Evolutionary conservation across 2,113 vertebrate genomes (phyloP).

Genomic region (Chinchilla lanigera): DNA sequence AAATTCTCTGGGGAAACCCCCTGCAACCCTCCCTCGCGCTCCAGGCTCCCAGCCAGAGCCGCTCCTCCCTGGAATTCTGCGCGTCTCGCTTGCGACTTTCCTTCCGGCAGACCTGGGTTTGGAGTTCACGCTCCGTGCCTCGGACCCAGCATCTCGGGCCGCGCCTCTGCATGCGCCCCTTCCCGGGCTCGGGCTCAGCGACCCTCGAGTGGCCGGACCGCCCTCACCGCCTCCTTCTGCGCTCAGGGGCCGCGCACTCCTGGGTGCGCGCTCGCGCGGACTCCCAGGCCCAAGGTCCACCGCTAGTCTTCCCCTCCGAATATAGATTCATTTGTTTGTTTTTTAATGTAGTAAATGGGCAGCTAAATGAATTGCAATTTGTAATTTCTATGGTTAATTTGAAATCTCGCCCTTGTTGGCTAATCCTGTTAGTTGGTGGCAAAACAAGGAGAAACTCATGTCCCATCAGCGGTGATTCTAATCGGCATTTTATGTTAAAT

Average conservation of each 20-base stretch:
- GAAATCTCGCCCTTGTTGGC: conserved; percentile 81
- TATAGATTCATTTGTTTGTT: conserved; percentile 61
- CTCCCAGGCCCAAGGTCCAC: neutral
- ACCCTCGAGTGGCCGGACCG: fast-evolving
- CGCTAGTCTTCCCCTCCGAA: neutral
- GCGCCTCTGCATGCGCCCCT: fast-evolving
- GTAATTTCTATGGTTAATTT: conserved; percentile 84
- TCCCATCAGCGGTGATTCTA: conserved; percentile 72
- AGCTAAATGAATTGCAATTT: conserved; percentile 81
- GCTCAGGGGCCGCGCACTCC: fast-evolving
- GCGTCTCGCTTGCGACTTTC: neutral
- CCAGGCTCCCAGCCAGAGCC: fast-evolving
- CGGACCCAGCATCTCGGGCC: neutral
- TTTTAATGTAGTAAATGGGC: conserved; percentile 62
- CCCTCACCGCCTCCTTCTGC: neutral
- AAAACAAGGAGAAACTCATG: conserved; percentile 80
- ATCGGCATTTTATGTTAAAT: conserved; percentile 84
- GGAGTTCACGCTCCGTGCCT: no score
- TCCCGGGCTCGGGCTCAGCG: no score
- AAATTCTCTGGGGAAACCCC: fast-evolving
- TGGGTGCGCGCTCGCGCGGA: neutral
- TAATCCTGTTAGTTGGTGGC: conserved; percentile 86
- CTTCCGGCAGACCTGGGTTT: fast-evolving
- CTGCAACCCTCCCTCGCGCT: no score
- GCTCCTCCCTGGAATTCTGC: neutral